Evolutionary conservation across 2,888 invertebrate species (phyloP).

Genomic region (Dione juno): DNA sequence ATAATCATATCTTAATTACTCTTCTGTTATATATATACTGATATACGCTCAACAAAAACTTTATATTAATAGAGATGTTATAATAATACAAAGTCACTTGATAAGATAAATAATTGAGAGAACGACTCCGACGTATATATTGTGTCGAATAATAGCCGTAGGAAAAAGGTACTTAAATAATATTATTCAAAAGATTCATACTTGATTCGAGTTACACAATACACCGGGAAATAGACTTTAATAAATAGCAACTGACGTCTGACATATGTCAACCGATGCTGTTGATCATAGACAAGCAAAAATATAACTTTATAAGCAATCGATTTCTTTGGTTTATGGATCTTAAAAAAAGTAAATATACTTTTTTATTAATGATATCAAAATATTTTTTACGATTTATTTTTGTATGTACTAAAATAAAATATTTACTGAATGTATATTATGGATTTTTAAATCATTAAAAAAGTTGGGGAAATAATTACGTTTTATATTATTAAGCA

Average conservation of each 20-base stretch:
- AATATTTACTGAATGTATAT: no score
- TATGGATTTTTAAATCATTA: no score
- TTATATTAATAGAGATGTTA: conserved; percentile 28
- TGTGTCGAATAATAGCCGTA: background rate
- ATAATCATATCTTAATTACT: conserved; percentile 55
- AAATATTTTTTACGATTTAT: no score
- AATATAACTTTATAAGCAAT: background rate
- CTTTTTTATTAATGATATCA: no score
- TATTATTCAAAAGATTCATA: conserved; percentile 2
- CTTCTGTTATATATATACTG: conserved; percentile 14
- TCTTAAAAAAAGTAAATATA: background rate
- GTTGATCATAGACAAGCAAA: background rate
- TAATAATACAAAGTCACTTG: conserved; percentile 28
- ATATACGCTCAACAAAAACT: background rate
- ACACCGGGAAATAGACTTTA: background rate
- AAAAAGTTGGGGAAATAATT: no score
- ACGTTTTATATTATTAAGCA: no score
- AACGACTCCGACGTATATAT: background rate
- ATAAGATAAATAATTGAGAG: conserved; percentile 32
- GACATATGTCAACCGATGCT: background rate
- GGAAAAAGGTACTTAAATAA: conserved; percentile 19
- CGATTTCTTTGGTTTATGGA: background rate
- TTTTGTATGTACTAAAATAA: no score
- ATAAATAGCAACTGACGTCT: conserved; percentile 14
- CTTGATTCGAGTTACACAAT: background rate